Evolutionary conservation across 2,888 invertebrate genomes (phyloP), one percentile per base, ranked within the genome.

Genomic region (Eupelmus urozonus): DNA sequence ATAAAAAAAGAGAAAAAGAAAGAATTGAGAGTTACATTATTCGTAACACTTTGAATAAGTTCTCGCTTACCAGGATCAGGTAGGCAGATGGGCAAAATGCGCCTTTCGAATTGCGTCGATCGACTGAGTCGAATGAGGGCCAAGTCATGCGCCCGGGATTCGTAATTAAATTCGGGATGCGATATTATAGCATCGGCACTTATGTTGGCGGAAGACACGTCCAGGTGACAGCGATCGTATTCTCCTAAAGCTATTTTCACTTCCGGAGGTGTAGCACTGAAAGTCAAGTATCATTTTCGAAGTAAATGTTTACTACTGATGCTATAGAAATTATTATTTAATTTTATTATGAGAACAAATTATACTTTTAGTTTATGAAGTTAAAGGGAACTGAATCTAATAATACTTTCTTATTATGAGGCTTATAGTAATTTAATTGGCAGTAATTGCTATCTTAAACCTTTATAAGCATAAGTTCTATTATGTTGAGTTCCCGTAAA

Each of bases 31-130:
- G 13, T n/a, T 40, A 13, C 16, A 20, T 51, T n/a, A n/a, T n/a
- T n/a, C n/a, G n/a, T n/a, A n/a, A n/a, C n/a, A n/a, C n/a, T n/a
- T n/a, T n/a, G n/a, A n/a, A n/a, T n/a, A n/a, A n/a, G n/a, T n/a
- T n/a, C n/a, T n/a, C n/a, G 84, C 79, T 86, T 84, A 91, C 91
- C 91, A 72, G 91, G 90, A 75, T 90, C 87, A 1, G 93, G 92
- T 81, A 94, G 85, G 80, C 92, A 92, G 70, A 94, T 91, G 0
- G 94, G 93, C 0, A 91, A 89, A 60, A 93, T 91, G 34, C 90
- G 88, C 76, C 88, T 90, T 80, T 91, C 92, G 79, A 92, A 92
- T 76, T 88, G 87, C 11, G 91, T 90, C 1, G 91, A 90, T 11
- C 92, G 90, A 80, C 91, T 90, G 20, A 94, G 85, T 66, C 91